These are phyloP conservation scores for Muntiacus reevesi DNA, from an alignment of 2,113 vertebrate species.

Conservation along the genomic window DNA sequence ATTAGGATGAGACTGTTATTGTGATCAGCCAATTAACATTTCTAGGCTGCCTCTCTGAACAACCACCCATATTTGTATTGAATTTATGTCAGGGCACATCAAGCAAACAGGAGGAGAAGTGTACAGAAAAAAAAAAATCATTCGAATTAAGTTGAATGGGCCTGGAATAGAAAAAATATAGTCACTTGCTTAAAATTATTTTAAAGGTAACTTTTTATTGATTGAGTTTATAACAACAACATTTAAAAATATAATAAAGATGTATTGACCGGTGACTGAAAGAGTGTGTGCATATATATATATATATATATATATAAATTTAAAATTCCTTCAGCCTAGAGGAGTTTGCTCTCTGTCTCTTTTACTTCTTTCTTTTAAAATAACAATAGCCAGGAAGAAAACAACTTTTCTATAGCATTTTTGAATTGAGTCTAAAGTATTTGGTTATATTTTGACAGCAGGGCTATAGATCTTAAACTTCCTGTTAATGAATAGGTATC, in stretches of 20 bases:
- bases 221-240: slow-evolving; percentile 40
- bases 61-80: slow-evolving; percentile 63
- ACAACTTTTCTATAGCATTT: not conserved
- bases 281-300: not conserved
- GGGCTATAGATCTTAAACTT: not conserved
- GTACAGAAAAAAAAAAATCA: slow-evolving; percentile 14
- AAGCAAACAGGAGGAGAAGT: slow-evolving; percentile 44
- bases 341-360: not conserved
- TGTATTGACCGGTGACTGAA: not conserved
- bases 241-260: slow-evolving; percentile 9
- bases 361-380: slow-evolving; percentile 40
- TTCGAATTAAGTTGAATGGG: slow-evolving; percentile 59
- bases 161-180: slow-evolving; percentile 16
- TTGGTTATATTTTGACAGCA: not conserved
- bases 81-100: slow-evolving; percentile 69
- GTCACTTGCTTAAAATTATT: slow-evolving; percentile 51
- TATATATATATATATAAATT: not conserved
- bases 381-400: not conserved
- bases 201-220: slow-evolving; percentile 41
- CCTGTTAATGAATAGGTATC: not conserved
- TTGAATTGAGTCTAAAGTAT: not conserved
- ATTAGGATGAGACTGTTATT: slow-evolving; percentile 37
- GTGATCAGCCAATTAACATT: slow-evolving; percentile 64
- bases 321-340: not conserved
- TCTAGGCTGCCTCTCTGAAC: slow-evolving; percentile 24